Conservation (phyloP, 2,888 invertebrate genomes). For the Luperina nickerlii region DNA sequence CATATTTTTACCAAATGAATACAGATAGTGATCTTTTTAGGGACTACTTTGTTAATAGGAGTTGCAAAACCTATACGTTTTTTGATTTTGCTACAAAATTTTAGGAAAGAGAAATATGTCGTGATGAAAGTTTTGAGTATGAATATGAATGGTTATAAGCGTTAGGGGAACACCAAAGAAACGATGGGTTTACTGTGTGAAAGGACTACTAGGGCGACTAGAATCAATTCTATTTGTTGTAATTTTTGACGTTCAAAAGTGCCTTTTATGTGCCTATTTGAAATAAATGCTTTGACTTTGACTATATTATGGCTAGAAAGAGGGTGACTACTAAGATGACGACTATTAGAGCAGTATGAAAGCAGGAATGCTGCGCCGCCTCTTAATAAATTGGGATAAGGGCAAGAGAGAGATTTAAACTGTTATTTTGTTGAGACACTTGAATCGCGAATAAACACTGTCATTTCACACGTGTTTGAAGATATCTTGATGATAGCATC, state of each 20-base stretch:
- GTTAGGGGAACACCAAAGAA: not conserved
- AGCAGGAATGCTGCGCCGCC: not conserved
- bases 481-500: not conserved
- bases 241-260: too few relatives aligned
- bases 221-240: too few relatives aligned
- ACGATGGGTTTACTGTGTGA: not conserved
- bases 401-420: too few relatives aligned
- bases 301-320: too few relatives aligned
- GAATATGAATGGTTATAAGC: not conserved
- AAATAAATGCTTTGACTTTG: too few relatives aligned
- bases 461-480: not conserved
- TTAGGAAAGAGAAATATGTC: not conserved
- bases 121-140: not conserved
- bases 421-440: too few relatives aligned
- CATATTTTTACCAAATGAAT: not conserved
- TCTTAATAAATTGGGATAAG: too few relatives aligned
- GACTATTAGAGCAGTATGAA: not conserved
- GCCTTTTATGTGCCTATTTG: too few relatives aligned
- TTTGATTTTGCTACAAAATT: not conserved
- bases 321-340: too few relatives aligned
- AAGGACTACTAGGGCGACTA: too few relatives aligned
- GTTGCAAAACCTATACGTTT: not conserved
- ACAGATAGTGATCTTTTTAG: not conserved
- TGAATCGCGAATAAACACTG: not conserved
- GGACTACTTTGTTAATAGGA: not conserved